Percentiles rank a stretch among this genome's conserved stretches.
Conservation (phyloP, 2,888 invertebrate species). For the Macrophya annulata region DNA sequence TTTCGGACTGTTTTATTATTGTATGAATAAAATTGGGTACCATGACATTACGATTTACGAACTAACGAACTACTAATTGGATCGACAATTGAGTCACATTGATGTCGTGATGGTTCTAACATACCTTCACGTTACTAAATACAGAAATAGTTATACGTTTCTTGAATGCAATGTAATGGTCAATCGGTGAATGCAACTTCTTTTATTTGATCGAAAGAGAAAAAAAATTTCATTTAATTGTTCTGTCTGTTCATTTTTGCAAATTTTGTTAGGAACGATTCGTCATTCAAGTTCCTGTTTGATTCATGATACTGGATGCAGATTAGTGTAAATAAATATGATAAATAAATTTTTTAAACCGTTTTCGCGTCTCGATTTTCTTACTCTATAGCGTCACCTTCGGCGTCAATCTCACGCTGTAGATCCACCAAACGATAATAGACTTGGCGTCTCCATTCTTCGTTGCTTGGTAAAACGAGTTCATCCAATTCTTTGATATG, state of each 20-base stretch:
- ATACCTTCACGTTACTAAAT: not conserved
- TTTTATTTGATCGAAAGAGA: not conserved
- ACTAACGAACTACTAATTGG: constrained; percentile 24
- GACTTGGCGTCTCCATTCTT: constrained; percentile 85
- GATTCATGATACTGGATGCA: not conserved
- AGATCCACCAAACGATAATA: constrained; percentile 86
- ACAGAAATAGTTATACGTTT: not conserved
- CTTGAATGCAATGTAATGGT: not conserved
- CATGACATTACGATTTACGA: constrained; percentile 33
- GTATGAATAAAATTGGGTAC: not conserved
- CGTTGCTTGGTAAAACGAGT: constrained; percentile 86
- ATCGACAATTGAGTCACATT: constrained; percentile 43
- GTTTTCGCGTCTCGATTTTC: constrained; percentile 57
- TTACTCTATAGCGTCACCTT: constrained; percentile 65
- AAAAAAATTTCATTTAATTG: not conserved
- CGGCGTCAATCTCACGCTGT: constrained; percentile 81
- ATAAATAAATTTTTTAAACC: not conserved
- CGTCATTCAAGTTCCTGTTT: constrained; percentile 10
- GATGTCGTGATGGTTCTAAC: not conserved
- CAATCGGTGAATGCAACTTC: not conserved
- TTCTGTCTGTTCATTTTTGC: not conserved
- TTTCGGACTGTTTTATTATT: constrained; percentile 8
- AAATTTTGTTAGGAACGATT: not conserved
- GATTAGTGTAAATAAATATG: not conserved
- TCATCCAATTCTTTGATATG: constrained; percentile 80